Evolutionary conservation across 2,113 vertebrate species (phyloP), one percentile per base, ranked within the genome.

Genomic region (Anhinga anhinga): DNA sequence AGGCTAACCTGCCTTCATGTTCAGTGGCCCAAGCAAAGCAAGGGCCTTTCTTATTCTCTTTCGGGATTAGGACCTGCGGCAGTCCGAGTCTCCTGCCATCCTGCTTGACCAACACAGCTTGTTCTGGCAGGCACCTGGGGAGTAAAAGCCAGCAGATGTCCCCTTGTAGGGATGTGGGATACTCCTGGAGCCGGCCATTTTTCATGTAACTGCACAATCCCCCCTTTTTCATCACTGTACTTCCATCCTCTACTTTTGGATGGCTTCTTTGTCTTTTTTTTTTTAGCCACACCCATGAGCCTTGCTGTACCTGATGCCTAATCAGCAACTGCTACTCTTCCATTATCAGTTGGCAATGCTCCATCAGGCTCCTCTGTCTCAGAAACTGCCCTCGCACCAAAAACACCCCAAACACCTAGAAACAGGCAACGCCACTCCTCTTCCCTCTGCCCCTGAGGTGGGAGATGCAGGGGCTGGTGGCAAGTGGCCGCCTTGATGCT

Each of bases 261-360:
- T 52, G n/a, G 15, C 13, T 93, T 74, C 45, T 79, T 73, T 61
- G 53, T 18, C 11, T 45, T 52, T 11, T 18, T 74, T 5, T 38
- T 63, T 93, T 87, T 50, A 69, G 38, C 47, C 63, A 50, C 85
- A 82, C 49, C 59, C 73, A 61, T 19, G 45, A 71, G 49, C 59
- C 92, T 71, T 76, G 62, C 73, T 72, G n/a, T 93, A 52, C 69
- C 78, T 81, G 58, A 50, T 82, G n/a, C 69, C 84, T 95, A 65
- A 88, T 90, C 59, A 86, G 62, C 56, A 80, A 61, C 22, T 49
- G 56, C 73, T 88, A 74, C 32, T 83, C 79, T 93, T 94, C 92
- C 72, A 86, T 96, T 96, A 92, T 79, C 92, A 53, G 38, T 0
- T 95, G 94, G 70, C 86, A 92, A 79, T 14, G 42, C 18, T 94